Evolutionary conservation across 1,140 invertebrate species (phyloP), one percentile per base, ranked within the genome.

Genomic region (Heliconius himera): DNA sequence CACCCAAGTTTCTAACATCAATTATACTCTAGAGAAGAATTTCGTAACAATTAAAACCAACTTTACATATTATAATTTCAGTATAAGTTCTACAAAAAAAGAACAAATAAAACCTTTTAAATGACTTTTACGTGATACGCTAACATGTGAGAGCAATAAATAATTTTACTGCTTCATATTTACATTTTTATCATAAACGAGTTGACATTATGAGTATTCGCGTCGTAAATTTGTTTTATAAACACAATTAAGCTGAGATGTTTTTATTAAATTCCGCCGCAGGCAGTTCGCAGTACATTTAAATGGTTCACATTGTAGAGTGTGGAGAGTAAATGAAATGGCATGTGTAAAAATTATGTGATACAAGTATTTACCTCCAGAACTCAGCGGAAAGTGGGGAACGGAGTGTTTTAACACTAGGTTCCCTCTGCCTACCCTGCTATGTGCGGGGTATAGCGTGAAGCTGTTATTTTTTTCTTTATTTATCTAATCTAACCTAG

Each of bases 221-320:
- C 82, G 76, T 81, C 81, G 84, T 86, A 83, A 81, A 82, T 85
- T 85, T 87, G 81, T 87, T 85, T 86, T 86, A 85, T 88, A 90
- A 89, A 91, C 87, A 87, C 86, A 83, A 86, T 81, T 79, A 81
- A 71, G 82, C 81, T 88, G 84, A 92, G 89, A 94, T 94, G 90
- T 91, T 94, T 94, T 93, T 94, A 94, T 93, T 94, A 94, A 94
- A 94, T 93, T 93, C 91, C 90, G 70, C 70, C 73, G 81, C 87
- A 89, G 91, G 88, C 90, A 83, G 88, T 91, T 90, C 88, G 79
- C 87, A 87, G 85, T 85, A 84, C 82, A 91, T 91, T 88, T 86
- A 90, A 91, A 89, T 87, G 87, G 81, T 75, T 74, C 81, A 78
- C 79, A 73, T 51, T 77, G 26, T 16, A 72, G 70, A 72, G 38